Evolutionary conservation across 2,113 vertebrate genomes (phyloP).

Genomic region (Coracopsis vasa): DNA sequence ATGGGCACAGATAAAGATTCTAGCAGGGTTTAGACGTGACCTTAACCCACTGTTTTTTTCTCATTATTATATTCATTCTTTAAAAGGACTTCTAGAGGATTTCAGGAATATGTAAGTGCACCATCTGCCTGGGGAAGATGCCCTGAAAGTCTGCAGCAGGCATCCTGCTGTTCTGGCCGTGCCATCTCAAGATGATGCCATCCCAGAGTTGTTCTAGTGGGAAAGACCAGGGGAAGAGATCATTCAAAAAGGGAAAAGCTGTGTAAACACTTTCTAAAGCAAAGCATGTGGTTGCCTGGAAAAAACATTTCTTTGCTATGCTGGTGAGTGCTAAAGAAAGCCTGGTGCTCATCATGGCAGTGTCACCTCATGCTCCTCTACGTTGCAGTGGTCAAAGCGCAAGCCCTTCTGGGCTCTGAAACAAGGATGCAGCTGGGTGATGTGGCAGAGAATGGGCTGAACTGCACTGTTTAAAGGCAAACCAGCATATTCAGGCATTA

Average conservation of each 20-base stretch:
- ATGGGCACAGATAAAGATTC: background rate
- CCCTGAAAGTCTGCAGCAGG: background rate
- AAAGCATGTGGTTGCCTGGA: rapidly evolving
- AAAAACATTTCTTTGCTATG: background rate
- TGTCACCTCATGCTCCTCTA: background rate
- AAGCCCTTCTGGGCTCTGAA: background rate
- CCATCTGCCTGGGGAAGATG: background rate
- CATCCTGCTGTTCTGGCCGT: background rate
- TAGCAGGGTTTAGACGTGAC: background rate
- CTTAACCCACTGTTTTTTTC: background rate
- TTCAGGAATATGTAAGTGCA: background rate
- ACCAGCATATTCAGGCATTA: background rate
- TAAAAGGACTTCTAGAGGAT: background rate
- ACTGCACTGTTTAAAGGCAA: background rate
- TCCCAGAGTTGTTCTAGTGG: background rate
- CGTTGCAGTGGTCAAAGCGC: background rate
- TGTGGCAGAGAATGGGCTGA: background rate
- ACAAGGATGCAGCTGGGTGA: background rate
- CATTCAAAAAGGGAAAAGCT: background rate
- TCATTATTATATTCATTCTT: background rate
- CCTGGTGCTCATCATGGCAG: background rate
- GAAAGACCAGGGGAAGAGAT: background rate
- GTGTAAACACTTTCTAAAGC: background rate
- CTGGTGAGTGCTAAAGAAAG: background rate
- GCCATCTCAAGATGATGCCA: background rate